Conservation (phyloP, 2,888 invertebrate genomes). For the Actias luna region DNA sequence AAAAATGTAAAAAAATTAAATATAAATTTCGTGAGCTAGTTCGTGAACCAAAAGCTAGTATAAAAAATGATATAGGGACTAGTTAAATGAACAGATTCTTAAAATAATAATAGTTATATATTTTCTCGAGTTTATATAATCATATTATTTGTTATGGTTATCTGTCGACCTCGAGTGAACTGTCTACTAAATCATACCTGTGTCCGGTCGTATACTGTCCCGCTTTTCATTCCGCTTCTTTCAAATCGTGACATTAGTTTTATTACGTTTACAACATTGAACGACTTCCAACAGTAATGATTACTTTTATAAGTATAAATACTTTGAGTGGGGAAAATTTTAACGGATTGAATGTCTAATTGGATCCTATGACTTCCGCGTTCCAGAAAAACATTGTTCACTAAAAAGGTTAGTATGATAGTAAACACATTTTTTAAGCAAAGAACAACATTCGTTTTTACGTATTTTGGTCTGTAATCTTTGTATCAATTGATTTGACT, state of each 20-base stretch:
- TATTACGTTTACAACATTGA: slow-evolving; percentile 18
- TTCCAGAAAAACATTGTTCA: neutral
- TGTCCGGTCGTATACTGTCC: slow-evolving; percentile 2
- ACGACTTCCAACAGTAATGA: slow-evolving; percentile 10
- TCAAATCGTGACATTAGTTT: slow-evolving; percentile 9
- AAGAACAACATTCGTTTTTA: neutral
- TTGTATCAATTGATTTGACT: neutral
- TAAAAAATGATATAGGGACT: neutral
- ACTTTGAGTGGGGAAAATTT: neutral
- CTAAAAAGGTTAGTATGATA: neutral
- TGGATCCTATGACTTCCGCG: neutral
- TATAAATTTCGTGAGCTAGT: no score
- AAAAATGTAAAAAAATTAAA: no score
- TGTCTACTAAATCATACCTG: slow-evolving; percentile 12
- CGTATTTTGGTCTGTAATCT: neutral
- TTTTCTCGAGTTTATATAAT: neutral
- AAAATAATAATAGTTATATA: neutral
- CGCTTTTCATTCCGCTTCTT: slow-evolving; percentile 2
- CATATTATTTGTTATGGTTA: slow-evolving; percentile 10
- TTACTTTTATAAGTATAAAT: neutral
- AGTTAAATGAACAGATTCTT: neutral
- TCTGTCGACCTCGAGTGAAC: slow-evolving; percentile 5
- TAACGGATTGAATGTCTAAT: neutral
- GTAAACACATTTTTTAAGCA: neutral
- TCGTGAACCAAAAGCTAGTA: no score